Base-by-base conservation (phyloP, 2,797 vertebrate species). In the Poeciliopsis presidionis region DNA sequence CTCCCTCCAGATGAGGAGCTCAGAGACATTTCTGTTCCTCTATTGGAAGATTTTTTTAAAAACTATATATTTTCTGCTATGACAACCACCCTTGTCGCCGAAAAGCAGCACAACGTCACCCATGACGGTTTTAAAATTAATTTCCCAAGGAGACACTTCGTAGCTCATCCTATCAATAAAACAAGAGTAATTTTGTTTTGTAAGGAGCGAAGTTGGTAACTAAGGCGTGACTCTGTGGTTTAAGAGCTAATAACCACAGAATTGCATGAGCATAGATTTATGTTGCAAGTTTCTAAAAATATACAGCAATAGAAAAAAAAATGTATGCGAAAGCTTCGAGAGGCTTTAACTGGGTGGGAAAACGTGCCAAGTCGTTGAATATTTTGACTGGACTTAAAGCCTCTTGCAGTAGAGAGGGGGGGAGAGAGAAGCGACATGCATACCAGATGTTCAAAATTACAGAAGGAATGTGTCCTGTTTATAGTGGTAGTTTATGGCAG, bases 371-470 rank as follows among this genome's bases (percentile, higher is more conserved):
- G 80, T 83, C 81, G 81, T 81, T 84, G 79, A 76, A 87, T 83
- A 84, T 84, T 91, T 88, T 88, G 85, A 87, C 80, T 89, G 84
- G 88, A 83, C 79, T 81, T 83, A 83, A 86, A 90, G 91, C 80
- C 82, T 77, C 81, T 84, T 65, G 77, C 84, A 88, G 87, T 1
- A 80, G 72, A 81, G 83, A 1, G 20, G 18, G 81, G 75, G 75
- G 82, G 79, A 75, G 76, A 79, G 72, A 78, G 81, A 90, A 69
- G 72, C 72, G 79, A 89, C 89, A 89, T 87, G 88, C 91, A 91
- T 93, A 91, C 89, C 96, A 96, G 94, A 96, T 95, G 94, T 94
- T 89, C 85, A 90, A 88, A 92, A 93, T 94, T 94, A 94, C 88
- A 90, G 90, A 53, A 93, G 92, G 93, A 95, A 95, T 95, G 94